A percentile compares a stretch with the other conserved stretches of the same genome.
phyloP scores from a whole-genome alignment of 2,113 vertebrate genomes.

The Psephotus haematonotus region DNA sequence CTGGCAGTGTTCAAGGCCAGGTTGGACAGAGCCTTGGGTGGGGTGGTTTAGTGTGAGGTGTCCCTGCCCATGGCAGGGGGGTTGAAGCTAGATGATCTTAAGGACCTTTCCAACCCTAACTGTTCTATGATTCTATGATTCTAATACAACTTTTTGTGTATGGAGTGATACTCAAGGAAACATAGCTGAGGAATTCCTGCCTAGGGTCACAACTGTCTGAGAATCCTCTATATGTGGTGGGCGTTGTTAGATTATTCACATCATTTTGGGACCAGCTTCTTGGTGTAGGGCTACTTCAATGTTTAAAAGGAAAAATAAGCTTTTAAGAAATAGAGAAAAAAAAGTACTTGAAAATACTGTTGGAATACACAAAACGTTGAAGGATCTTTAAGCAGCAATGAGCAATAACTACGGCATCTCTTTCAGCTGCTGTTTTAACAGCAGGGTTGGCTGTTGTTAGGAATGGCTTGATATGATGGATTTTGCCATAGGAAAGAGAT shows the following conservation, averaged over 20 bases:
- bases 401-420: not conserved
- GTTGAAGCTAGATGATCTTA: too few relatives aligned
- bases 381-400: not conserved
- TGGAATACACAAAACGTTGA: not conserved
- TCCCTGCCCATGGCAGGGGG: too few relatives aligned
- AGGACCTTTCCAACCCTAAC: too few relatives aligned
- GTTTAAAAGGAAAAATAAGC: not conserved
- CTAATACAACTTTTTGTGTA: not conserved
- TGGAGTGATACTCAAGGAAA: not conserved
- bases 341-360: not conserved
- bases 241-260: not conserved
- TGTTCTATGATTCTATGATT: too few relatives aligned
- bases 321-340: not conserved
- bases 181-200: not conserved
- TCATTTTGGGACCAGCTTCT: not conserved
- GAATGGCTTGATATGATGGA: not conserved
- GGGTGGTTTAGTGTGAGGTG: too few relatives aligned
- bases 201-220: not conserved
- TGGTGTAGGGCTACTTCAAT: not conserved
- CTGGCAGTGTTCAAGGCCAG: too few relatives aligned
- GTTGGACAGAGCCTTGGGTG: too few relatives aligned
- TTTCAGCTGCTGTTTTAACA: not conserved
- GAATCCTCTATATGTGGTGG: accelerated
- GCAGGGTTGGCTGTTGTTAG: not conserved
- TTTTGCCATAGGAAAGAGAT: not conserved